phyloP scores from a whole-genome alignment of 1,140 invertebrate species.

The Leptopilina boulardi region DNA sequence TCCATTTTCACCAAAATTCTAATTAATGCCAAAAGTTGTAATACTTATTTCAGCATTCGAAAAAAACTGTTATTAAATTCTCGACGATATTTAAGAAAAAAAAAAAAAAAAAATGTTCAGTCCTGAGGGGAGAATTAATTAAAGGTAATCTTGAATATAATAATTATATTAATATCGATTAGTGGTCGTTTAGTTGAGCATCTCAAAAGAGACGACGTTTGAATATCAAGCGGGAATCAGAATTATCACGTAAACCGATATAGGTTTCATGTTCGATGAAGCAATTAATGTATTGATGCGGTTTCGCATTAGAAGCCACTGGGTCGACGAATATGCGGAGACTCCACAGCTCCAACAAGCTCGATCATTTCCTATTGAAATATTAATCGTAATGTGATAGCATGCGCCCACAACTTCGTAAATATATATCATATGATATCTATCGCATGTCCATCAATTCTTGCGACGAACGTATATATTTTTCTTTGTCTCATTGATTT shows the following conservation, averaged over 20 bases:
- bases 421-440: constrained; percentile 59
- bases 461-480: constrained; percentile 43
- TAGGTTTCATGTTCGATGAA: constrained; percentile 65
- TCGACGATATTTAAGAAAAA: no score
- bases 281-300: constrained; percentile 61
- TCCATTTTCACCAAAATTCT: background rate
- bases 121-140: background rate
- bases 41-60: no score
- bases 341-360: constrained; percentile 43
- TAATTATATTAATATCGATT: background rate
- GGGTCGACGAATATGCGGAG: constrained; percentile 6
- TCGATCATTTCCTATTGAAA: constrained; percentile 65
- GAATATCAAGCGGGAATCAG: constrained; percentile 53
- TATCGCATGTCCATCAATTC: constrained; percentile 58
- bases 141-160: background rate
- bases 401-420: constrained; percentile 46
- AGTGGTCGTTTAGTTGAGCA: constrained; percentile 28
- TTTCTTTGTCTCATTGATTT: constrained; percentile 57
- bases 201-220: constrained; percentile 47
- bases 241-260: constrained; percentile 58
- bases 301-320: constrained; percentile 29
- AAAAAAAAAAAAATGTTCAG: no score
- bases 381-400: constrained; percentile 62
- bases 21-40: background rate
- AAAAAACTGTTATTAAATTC: no score